Evolutionary conservation across 2,888 invertebrate genomes (phyloP), one percentile per base, ranked within the genome.

Genomic region (Iselma pallidipennis): DNA sequence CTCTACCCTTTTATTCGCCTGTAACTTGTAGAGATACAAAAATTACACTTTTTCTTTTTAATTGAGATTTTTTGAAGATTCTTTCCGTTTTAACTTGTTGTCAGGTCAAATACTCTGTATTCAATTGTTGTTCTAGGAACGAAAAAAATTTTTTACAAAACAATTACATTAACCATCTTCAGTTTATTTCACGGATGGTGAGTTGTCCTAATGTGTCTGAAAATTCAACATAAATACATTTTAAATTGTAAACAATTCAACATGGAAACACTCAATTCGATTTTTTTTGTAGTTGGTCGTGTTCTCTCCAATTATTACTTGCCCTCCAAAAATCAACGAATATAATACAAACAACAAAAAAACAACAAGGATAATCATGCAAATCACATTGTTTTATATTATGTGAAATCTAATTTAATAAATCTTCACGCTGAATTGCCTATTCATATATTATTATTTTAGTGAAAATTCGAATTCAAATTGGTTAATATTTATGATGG

Each of bases 171-270:
- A 54, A 55, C 52, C 21, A 37, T 51, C 52, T 55, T 61, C 49
- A 16, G 45, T 63, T 63, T 63, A 63, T 63, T 63, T 63, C 62
- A 63, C 62, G 62, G 55, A 55, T 59, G 62, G 59, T 28, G 29
- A 55, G 50, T 49, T 55, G 55, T 63, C 58, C 59, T 63, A 59
- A 63, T 59, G 63, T 55, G 59, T 50, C 53, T 49, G 55, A 59
- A 56, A 59, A 52, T 59, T 59, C 59, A 59, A 59, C 53, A 59
- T n/a, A n/a, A n/a, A n/a, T 59, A 55, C 49, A 59, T 59, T 63
- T 63, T 59, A 63, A 63, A 63, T 63, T 26, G 50, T 49, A 56
- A 61, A 37, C 37, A 37, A 31, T 2, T 7, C 16, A 37, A 19
- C 16, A 1, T 2, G 19, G 37, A 37, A 37, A 37, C 37, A 37